phyloP scores from a whole-genome alignment of 2,113 vertebrate genomes.

The Pseudorectes ferrugineus region DNA sequence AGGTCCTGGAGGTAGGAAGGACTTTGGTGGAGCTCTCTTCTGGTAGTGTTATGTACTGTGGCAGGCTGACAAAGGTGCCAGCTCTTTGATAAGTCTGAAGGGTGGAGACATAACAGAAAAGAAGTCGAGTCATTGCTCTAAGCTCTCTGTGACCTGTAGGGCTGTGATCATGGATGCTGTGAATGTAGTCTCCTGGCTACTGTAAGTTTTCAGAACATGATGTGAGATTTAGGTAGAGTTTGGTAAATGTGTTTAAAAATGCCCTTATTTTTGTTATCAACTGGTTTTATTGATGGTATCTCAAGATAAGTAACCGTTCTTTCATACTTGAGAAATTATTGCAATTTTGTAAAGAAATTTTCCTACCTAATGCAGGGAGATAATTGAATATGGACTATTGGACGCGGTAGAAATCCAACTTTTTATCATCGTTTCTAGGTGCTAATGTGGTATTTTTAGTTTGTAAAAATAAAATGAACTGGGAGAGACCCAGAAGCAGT shows the following conservation, averaged over 20 bases:
- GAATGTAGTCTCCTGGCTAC: not conserved
- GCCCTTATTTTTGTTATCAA: not conserved
- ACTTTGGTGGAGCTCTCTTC: not conserved
- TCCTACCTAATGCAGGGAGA: not conserved
- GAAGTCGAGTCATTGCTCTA: not conserved
- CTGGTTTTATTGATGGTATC: not conserved
- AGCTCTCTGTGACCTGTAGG: not conserved
- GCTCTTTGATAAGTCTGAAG: not conserved
- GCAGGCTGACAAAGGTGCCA: not conserved
- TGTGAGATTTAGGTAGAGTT: not conserved
- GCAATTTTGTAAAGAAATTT: not conserved
- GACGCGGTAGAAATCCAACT: not conserved
- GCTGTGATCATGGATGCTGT: not conserved
- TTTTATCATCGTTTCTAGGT: not conserved
- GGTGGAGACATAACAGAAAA: not conserved
- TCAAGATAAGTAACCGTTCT: not conserved
- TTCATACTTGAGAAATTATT: not conserved
- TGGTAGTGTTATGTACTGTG: not conserved
- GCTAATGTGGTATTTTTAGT: not conserved
- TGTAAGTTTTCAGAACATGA: not conserved
- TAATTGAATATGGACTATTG: not conserved
- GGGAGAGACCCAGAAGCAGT: not conserved
- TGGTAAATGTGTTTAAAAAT: not conserved
- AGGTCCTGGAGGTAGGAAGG: not conserved
- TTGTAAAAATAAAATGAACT: rapidly evolving